Evolutionary conservation across 2,888 invertebrate genomes (phyloP).

Genomic region (Spatulosminthurus flaviceps): DNA sequence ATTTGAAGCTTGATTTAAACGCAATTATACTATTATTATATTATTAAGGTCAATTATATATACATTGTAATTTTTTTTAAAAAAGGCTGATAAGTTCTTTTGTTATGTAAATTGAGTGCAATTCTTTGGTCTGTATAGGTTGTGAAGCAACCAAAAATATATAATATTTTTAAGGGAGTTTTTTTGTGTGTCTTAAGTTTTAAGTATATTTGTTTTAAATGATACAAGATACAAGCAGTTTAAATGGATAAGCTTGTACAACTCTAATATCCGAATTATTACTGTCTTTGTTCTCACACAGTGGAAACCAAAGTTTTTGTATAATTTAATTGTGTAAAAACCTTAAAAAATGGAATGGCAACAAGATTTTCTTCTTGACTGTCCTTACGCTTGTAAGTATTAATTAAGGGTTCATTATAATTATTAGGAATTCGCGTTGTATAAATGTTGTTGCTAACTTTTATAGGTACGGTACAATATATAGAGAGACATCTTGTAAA

Average conservation of each 20-base stretch:
- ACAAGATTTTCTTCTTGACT: too few relatives aligned
- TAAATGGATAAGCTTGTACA: background rate
- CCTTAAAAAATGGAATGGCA: background rate
- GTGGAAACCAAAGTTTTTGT: conserved; percentile 18
- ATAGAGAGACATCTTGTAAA: too few relatives aligned
- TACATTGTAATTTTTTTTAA: background rate
- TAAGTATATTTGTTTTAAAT: background rate
- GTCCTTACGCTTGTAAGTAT: too few relatives aligned
- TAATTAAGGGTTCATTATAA: too few relatives aligned
- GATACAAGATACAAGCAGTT: background rate
- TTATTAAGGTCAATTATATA: too few relatives aligned
- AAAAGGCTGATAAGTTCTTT: background rate
- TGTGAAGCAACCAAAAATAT: background rate
- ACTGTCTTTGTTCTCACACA: conserved; percentile 1
- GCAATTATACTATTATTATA: too few relatives aligned
- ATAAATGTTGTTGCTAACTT: too few relatives aligned
- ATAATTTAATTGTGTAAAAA: background rate
- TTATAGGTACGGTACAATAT: too few relatives aligned
- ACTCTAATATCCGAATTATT: conserved; percentile 12
- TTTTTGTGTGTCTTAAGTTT: conserved; percentile 10
- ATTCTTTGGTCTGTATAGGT: background rate
- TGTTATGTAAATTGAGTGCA: conserved; percentile 25
- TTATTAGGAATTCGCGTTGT: too few relatives aligned
- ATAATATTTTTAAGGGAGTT: background rate
- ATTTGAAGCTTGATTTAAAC: too few relatives aligned